Base-by-base conservation (phyloP, 2,888 invertebrate genomes). In the Agonum fuliginosum region DNA sequence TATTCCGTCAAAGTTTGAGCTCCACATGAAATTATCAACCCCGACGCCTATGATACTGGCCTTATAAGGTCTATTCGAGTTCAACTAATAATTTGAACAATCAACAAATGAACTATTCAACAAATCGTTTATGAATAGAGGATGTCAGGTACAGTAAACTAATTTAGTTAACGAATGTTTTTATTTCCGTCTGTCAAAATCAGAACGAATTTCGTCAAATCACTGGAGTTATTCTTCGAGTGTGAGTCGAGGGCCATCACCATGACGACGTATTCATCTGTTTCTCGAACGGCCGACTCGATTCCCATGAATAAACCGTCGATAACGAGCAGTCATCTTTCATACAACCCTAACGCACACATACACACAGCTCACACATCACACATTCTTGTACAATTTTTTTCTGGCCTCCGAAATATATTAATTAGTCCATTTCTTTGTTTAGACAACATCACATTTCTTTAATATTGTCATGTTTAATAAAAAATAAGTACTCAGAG, bases 311-410 rank as follows among this genome's bases (percentile, higher is more conserved):
- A 76, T 76, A 76, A 76, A 69, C 51, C 69, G 46, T 48, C 67
- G 37, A 65, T 76, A 76, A 76, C 54, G 76, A 76, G 41, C 76
- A 67, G 67, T 69, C 76, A 76, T 76, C 69, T 76, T 37, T 69
- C 76, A 76, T 34, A 30, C 30, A 54, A 30, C 58, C 58, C 58
- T 17, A 12, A 62, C 54, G 24, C 54, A 54, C 51, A 22, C 58
- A 62, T 17, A 65, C 37, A 65, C 6, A 65, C 37, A 65, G 17
- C 22, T 20, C 41, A 37, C 67, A 41, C 41, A 41, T 72, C 51
- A 30, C 51, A 58, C 41, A 54, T 54, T 54, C 54, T 27, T 54
- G 54, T 54, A n/a, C n/a, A n/a, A 54, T 54, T 54, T 24, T 22
- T 54, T 22, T 3, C 8, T 37, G 10, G 2, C 12, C 37, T n/a